phyloP scores from a whole-genome alignment of 2,797 vertebrate species.

The Takifugu ocellatus region DNA sequence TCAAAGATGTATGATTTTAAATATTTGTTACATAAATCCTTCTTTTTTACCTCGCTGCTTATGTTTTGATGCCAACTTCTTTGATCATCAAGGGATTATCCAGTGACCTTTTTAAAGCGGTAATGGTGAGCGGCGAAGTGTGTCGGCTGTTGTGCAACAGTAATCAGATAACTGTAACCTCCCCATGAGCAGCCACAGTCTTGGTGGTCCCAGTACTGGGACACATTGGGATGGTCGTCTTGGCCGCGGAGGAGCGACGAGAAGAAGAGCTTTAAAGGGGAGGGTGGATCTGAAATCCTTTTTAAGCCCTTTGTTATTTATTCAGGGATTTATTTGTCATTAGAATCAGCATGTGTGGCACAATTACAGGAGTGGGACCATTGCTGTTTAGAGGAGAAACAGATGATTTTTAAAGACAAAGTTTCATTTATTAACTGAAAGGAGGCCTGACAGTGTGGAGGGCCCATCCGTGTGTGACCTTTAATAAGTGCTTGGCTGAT shows the following conservation, averaged over 20 bases:
- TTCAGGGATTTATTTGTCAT: slow-evolving; percentile 81
- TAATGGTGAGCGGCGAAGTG: slow-evolving; percentile 68
- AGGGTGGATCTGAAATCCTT: slow-evolving; percentile 73
- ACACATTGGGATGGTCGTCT: slow-evolving; percentile 66
- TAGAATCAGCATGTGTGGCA: slow-evolving; percentile 68
- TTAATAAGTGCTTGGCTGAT: slow-evolving; percentile 72
- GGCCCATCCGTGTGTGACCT: slow-evolving; percentile 45
- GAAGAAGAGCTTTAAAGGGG: slow-evolving; percentile 66
- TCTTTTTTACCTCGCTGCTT: no score
- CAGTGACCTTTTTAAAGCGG: slow-evolving; percentile 27
- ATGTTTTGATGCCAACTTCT: no score
- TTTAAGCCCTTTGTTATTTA: slow-evolving; percentile 78
- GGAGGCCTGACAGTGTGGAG: not conserved
- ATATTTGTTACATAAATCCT: no score
- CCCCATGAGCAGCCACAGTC: slow-evolving; percentile 77
- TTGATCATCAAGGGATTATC: slow-evolving; percentile 68
- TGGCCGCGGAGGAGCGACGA: slow-evolving; percentile 32
- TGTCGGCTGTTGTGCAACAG: slow-evolving; percentile 69
- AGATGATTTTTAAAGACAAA: no score
- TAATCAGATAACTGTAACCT: slow-evolving; percentile 89
- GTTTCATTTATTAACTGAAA: no score
- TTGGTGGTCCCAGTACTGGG: slow-evolving; percentile 81
- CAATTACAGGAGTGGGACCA: slow-evolving; percentile 30
- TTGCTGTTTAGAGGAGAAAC: no score
- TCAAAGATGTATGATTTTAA: no score